Base-by-base conservation (phyloP, 2,888 invertebrate genomes). In the Leptogaster cylindrica region DNA sequence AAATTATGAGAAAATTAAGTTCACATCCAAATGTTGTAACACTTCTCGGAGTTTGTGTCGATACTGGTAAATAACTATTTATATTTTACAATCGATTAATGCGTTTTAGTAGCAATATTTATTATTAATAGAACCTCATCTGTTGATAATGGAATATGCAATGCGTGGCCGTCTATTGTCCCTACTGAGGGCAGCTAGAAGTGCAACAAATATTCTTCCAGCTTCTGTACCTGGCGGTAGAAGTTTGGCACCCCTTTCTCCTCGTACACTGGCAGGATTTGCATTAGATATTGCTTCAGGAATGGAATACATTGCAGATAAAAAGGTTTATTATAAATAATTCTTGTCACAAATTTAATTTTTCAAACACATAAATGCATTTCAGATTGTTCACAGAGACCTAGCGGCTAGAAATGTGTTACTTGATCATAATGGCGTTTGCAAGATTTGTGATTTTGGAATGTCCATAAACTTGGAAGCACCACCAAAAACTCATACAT, bases 371-470 rank as follows among this genome's bases (percentile, higher is more conserved):
- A 20, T 46, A 7, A 65, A 50, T 23, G 41, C 18, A 36, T 82
- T 82, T 1, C 82, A 93, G 93, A 89, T 93, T 73, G 90, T 93
- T 10, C 93, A 93, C 79, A 87, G 93, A 10, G 93, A 93, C 81
- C 80, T 93, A 61, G 93, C 93, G 0, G 91, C 92, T 0, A 85
- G 93, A 63, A 93, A 93, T 79, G 87, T 93, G 14, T 82, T 93
- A 10, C 88, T 93, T 3, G 91, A 91, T 77, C 91, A 92, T 80
- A 91, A 92, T 80, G 92, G 92, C 77, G 84, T 91, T 68, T 92
- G 92, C 80, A 93, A 93, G 83, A 91, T 93, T 71, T 92, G 92
- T 2, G 93, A 93, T 83, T 93, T 93, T 79, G 93, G 93, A 67
- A 90, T 93, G 88, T 92, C 92, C 8, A 84, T 92, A 66, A 87